These are phyloP conservation scores for Mimachlamys varia DNA, from an alignment of 2,888 invertebrate species.

Conservation along the genomic window DNA sequence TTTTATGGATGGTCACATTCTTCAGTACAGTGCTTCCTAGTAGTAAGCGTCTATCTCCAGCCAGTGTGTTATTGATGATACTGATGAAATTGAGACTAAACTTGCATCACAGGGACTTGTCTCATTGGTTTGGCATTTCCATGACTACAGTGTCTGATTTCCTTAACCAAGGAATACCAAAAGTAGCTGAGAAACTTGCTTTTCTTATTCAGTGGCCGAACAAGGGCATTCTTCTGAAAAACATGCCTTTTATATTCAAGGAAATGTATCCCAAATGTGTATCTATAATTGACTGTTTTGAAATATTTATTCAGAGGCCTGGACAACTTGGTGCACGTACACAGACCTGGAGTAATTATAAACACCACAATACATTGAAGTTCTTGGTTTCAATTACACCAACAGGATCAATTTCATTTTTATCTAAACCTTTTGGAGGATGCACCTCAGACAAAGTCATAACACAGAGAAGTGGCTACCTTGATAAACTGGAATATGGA, in stretches of 20 bases:
- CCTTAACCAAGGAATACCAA: slow-evolving; percentile 44
- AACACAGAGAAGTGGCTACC: slow-evolving; percentile 44
- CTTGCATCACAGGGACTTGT: too few species aligned
- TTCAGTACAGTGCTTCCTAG: too few species aligned
- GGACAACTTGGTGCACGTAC: slow-evolving; percentile 46
- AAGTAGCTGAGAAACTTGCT: slow-evolving; percentile 38
- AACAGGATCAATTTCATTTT: slow-evolving; percentile 47
- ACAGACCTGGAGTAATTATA: slow-evolving; percentile 50
- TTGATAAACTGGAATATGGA: slow-evolving; percentile 40
- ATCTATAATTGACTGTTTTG: slow-evolving; percentile 49
- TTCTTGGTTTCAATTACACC: slow-evolving; percentile 52
- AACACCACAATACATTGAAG: slow-evolving; percentile 50
- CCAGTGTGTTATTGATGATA: too few species aligned
- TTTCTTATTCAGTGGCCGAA: slow-evolving; percentile 53
- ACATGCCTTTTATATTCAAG: slow-evolving; percentile 46
- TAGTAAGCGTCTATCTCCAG: too few species aligned
- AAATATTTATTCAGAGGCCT: slow-evolving; percentile 45
- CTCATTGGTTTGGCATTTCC: slow-evolving; percentile 43
- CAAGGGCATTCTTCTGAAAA: slow-evolving; percentile 43
- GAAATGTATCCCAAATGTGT: slow-evolving; percentile 33
- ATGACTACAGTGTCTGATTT: slow-evolving; percentile 45
- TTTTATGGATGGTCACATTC: too few species aligned
- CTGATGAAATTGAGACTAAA: too few species aligned
- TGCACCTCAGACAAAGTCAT: slow-evolving; percentile 51
- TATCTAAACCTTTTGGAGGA: slow-evolving; percentile 48